Evolutionary conservation across 2,113 vertebrate genomes (phyloP).

Genomic region (Crotalus helleri): DNA sequence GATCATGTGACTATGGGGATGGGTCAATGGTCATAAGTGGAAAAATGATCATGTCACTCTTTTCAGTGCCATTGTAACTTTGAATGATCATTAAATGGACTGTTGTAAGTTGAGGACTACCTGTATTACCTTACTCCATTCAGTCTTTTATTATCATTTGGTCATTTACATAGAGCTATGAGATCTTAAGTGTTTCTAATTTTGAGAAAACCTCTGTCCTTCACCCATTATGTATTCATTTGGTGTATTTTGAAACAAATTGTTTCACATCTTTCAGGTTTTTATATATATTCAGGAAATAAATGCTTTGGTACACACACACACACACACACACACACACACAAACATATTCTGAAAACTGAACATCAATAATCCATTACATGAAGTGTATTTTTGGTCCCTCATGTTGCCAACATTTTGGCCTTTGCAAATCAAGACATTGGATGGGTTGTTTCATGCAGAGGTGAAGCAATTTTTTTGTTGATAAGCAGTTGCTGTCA

Average conservation of each 20-base stretch:
- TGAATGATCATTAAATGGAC: no score
- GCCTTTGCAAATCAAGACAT: not conserved
- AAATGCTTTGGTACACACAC: not conserved
- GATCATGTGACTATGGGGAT: no score
- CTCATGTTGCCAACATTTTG: fast-evolving
- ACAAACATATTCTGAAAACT: not conserved
- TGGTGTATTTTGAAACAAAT: not conserved
- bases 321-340: no score
- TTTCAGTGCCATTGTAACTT: no score
- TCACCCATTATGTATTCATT: not conserved
- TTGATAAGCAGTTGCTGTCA: not conserved
- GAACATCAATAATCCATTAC: not conserved
- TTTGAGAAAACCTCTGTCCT: not conserved
- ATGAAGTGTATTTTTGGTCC: not conserved
- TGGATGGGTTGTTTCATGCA: constrained; percentile 1
- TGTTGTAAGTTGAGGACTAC: no score
- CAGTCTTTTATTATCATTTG: not conserved
- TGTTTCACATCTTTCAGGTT: not conserved
- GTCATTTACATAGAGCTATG: not conserved
- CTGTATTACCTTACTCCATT: not conserved
- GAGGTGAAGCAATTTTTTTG: not conserved
- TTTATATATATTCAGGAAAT: not conserved
- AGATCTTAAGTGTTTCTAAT: not conserved
- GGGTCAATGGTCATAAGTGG: no score
- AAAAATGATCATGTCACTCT: no score